A percentile compares a stretch with the other conserved stretches of the same genome.
phyloP scores from a whole-genome alignment of 1,140 invertebrate genomes.

The Tetranychus urticae region DNA sequence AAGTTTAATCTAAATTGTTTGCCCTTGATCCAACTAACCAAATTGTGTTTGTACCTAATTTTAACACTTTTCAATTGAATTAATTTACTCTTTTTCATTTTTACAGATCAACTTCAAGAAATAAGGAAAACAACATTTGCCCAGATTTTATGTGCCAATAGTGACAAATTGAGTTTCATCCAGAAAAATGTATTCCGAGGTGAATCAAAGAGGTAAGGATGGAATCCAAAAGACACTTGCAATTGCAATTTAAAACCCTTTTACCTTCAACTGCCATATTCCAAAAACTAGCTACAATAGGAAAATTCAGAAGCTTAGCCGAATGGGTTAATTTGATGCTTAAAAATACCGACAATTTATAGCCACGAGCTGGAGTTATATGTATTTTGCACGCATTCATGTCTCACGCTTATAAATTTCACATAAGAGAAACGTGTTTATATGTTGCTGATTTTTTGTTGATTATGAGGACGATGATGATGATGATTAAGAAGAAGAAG shows the following conservation, averaged over 20 bases:
- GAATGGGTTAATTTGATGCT: not conserved
- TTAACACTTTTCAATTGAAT: no score
- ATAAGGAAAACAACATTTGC: constrained; percentile 21
- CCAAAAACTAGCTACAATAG: no score
- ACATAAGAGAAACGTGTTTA: not conserved
- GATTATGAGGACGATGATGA: no score
- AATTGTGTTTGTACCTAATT: no score
- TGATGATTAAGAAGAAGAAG: no score
- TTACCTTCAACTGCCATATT: no score
- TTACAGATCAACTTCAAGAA: constrained; percentile 19
- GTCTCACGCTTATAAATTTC: not conserved
- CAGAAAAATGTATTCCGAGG: constrained; percentile 20
- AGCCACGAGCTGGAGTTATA: no score
- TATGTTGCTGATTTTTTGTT: not conserved
- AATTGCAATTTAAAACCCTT: not conserved
- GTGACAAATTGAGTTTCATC: constrained; percentile 20
- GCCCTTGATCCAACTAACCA: no score
- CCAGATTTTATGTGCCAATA: constrained; percentile 22
- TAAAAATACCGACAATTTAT: no score
- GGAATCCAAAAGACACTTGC: not conserved
- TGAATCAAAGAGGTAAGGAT: constrained; percentile 1
- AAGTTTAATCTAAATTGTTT: no score
- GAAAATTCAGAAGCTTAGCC: not conserved
- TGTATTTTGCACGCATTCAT: not conserved
- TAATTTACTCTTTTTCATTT: not conserved